Conservation (phyloP, 1,140 invertebrate species). For the Drosophila subobscura region DNA sequence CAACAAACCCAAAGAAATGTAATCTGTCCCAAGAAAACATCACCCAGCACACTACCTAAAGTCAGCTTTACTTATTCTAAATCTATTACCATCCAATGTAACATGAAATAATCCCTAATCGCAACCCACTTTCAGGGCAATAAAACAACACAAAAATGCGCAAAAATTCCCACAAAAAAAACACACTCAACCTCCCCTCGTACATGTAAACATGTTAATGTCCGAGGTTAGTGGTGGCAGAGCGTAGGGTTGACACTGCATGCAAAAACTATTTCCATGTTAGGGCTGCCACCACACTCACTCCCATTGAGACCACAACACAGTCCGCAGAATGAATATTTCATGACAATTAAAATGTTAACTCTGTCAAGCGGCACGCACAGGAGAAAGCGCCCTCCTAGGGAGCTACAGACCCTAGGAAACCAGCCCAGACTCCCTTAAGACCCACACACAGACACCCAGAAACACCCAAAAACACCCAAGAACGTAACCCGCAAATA, state of each 20-base stretch:
- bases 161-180: neutral
- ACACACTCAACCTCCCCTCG: slow-evolving; percentile 13
- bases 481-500: slow-evolving; percentile 12
- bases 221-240: too few relatives aligned
- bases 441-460: slow-evolving; percentile 4
- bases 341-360: slow-evolving; percentile 80
- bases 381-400: too few relatives aligned
- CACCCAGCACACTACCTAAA: too few relatives aligned
- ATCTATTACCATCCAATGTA: too few relatives aligned
- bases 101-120: too few relatives aligned
- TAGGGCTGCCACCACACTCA: slow-evolving; percentile 7
- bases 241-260: slow-evolving; percentile 23
- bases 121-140: too few relatives aligned
- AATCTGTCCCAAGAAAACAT: too few relatives aligned
- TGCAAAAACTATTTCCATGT: slow-evolving; percentile 73
- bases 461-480: neutral
- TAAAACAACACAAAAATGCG: too few relatives aligned
- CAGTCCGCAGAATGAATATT: slow-evolving; percentile 64
- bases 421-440: neutral
- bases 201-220: neutral
- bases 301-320: neutral
- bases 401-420: neutral
- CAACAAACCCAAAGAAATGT: too few relatives aligned
- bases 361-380: slow-evolving; percentile 69
- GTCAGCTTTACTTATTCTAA: too few relatives aligned